Base-by-base conservation (phyloP, 2,113 vertebrate species). In the Micronycteris hirsuta region DNA sequence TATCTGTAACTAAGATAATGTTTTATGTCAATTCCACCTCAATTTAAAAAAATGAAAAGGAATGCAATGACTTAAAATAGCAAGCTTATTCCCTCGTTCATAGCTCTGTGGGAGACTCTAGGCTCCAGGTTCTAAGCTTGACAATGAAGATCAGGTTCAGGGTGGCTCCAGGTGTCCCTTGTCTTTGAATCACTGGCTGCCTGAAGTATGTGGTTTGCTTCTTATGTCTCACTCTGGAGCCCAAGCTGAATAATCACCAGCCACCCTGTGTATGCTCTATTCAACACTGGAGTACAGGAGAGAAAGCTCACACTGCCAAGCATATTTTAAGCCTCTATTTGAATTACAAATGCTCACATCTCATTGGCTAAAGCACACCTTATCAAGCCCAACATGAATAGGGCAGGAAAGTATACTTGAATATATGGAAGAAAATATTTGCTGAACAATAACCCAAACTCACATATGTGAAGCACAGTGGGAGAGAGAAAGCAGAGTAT, bases 401-500 rank as follows among this genome's bases (percentile, higher is more conserved):
- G 38, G 41, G 33, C 61, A 89, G 58, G 49, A 82, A 74, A 82
- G 12, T 56, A 68, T 89, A 94, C 6, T 17, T 71, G 74, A 90
- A 12, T 56, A 77, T 54, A 67, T 1, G 78, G 43, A 28, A 63
- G 58, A 26, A 87, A 88, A 49, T 86, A 90, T 87, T 73, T 87
- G 81, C 61, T 83, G 61, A 96, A 94, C 65, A 85, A 56, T 63
- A 58, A 86, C 33, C 24, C 58, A 71, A 81, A 96, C 16, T 80
- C 54, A 86, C 26, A 74, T 17, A 82, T 67, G 70, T 15, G 38
- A 82, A 77, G 80, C 41, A 7, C 45, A 78, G 45, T 73, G 11
- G 41, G 38, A 78, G 54, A 82, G 22, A 82, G 10, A 7, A 47
- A 49, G 17, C 38, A 91, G 24, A 67, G 17, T 84, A 73, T 91